Conservation (phyloP, 2,113 vertebrate genomes). For the Noturus placidus region DNA sequence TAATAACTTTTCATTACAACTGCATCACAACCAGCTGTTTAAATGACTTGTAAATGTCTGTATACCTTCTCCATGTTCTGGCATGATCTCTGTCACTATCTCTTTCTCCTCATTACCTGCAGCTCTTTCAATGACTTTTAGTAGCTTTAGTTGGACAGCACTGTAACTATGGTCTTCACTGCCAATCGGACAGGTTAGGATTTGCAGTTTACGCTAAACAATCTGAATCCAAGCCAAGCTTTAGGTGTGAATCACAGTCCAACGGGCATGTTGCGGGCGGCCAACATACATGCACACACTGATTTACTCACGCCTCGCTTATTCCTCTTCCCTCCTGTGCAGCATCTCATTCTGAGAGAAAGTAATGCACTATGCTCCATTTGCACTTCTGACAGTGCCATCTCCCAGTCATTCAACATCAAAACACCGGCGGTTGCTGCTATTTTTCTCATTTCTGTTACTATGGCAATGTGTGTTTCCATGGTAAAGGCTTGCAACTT, state of each 20-base stretch:
- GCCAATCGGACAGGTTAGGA: conserved; percentile 29
- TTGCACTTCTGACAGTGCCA: conserved; percentile 54
- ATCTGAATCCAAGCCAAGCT: conserved; percentile 32
- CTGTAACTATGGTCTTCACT: conserved; percentile 4
- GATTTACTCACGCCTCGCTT: conserved; percentile 13
- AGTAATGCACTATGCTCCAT: conserved; percentile 39
- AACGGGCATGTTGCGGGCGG: conserved; percentile 13
- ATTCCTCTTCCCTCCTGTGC: neutral
- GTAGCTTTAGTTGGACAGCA: conserved; percentile 15
- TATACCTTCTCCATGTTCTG: neutral
- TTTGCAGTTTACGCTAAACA: conserved; percentile 38
- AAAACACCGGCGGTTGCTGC: conserved; percentile 36
- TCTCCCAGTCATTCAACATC: conserved; percentile 49
- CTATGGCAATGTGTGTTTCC: conserved; percentile 62
- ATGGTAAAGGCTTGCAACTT: conserved; percentile 53
- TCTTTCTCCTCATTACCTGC: conserved; percentile 8
- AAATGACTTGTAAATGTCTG: conserved; percentile 20
- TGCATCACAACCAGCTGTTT: conserved; percentile 14
- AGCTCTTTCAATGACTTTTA: conserved; percentile 34
- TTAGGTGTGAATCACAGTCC: conserved; percentile 39
- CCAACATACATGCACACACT: conserved; percentile 8
- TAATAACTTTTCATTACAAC: neutral
- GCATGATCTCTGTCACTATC: neutral
- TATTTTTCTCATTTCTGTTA: conserved; percentile 55
- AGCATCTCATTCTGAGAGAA: conserved; percentile 11